Evolutionary conservation across 2,113 vertebrate genomes (phyloP), one percentile per base, ranked within the genome.

Genomic region (Mesitornis unicolor): DNA sequence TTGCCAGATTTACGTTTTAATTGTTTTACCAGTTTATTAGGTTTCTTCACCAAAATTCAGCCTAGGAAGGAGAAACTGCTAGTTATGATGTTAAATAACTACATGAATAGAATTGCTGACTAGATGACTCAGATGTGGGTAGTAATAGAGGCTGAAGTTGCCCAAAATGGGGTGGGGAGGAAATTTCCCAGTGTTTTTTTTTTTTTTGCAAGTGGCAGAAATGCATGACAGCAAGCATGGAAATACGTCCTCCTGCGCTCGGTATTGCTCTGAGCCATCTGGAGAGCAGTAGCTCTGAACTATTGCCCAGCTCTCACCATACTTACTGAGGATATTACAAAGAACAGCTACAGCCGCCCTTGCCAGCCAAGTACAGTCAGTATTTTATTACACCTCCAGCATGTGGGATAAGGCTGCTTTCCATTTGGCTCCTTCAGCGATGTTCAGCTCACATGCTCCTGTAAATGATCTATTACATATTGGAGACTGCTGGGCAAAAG

Each of bases 401-500:
- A 24, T 21, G 60, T 89, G 95, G 95, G 81, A 82, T 88, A 42
- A 76, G 94, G 96, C 81, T 16, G 48, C 74, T 93, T 97, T 94
- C 96, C 97, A 91, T 57, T 57, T 94, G 96, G 92, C 96, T 94
- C 82, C 69, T 20, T 17, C 15, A 15, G 87, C 29, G 7, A 31
- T 13, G 94, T 73, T 78, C 80, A 92, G 95, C 96, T 97, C 85
- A 87, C 88, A 68, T 26, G 89, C 88, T 78, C 91, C 96, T 95
- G 87, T 92, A 71, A 96, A 91, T 83, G 89, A 96, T 69, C 96
- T 96, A n/a, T 54, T 33, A 26, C 95, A 47, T 54, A 92, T 35
- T 88, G 87, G 95, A 90, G 83, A 8, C 87, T 95, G 93, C 97
- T 93, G 92, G 88, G 82, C 94, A 64, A 33, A 40, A 42, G 36